Base-by-base conservation (phyloP, 1,140 invertebrate genomes). In the Oryzaephilus surinamensis region DNA sequence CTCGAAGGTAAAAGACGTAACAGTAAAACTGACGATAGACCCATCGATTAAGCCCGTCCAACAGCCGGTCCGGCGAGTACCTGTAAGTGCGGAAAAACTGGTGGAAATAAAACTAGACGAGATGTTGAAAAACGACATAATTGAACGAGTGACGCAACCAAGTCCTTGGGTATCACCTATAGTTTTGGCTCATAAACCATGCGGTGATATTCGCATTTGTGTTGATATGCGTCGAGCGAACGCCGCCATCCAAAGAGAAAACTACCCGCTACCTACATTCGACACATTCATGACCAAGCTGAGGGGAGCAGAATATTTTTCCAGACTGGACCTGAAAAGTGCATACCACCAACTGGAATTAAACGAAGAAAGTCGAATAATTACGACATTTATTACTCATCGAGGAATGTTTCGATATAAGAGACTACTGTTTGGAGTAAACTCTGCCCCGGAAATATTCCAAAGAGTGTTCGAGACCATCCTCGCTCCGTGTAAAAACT, bases 321-420 rank as follows among this genome's bases (percentile, higher is more conserved):
- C 13, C 6, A 6, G 8, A 30, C 6, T 29, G 27, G 68, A 73
- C 50, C 32, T 70, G 6, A 41, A 33, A 10, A 4, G 4, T 10
- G 43, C 26, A 8, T 45, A 41, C 14, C 21, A 19, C 2, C 43
- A 41, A 37, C 17, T 45, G 1, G 17, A 12, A 19, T 30, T 49
- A 15, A 32, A 47, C 0, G 8, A 15, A 13, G 21, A 32, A 6
- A 57, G 60, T 43, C 48, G 35, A 13, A 45, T 58, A 6, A 73
- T 72, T 48, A 71, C 70, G 1, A 64, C 65, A 0, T 71, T 72
- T 41, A 45, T 50, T 0, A 59, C 57, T 1, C 50, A 46, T 0
- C 48, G 49, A 11, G 61, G 62, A 0, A 50, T 48, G 13, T 64
- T 52, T 35, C 31, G 54, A 4, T 67, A 57, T 31, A 46, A 43